Conservation (phyloP, 2,113 vertebrate genomes). For the Ictidomys tridecemlineatus region DNA sequence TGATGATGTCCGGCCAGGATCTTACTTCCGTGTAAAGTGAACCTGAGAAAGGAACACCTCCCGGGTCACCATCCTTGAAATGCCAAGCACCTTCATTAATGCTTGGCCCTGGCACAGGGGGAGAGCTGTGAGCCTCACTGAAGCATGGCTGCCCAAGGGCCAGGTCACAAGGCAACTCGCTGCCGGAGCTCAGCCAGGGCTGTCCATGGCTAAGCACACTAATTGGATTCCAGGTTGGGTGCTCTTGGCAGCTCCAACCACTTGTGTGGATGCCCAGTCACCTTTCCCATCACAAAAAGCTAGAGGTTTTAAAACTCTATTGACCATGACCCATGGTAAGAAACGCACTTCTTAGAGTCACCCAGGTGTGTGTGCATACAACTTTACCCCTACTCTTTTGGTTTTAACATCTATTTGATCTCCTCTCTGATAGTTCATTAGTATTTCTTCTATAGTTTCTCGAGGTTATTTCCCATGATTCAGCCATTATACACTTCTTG, state of each 20-base stretch:
- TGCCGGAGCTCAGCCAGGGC: background rate
- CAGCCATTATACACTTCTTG: constrained; percentile 39
- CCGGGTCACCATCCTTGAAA: constrained; percentile 12
- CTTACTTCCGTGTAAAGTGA: constrained; percentile 11
- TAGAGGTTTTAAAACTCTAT: background rate
- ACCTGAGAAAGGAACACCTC: constrained; percentile 41
- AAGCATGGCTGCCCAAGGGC: background rate
- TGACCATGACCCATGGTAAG: background rate
- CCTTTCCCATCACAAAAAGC: background rate
- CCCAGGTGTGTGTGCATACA: background rate
- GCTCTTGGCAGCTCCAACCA: background rate
- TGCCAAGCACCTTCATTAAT: constrained; percentile 66
- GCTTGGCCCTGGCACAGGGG: background rate
- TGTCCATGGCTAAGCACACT: background rate
- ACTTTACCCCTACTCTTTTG: background rate
- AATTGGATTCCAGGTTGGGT: background rate
- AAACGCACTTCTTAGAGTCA: background rate
- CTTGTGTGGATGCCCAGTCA: background rate
- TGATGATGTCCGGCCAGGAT: constrained; percentile 28
- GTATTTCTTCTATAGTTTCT: constrained; percentile 66
- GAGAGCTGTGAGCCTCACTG: background rate
- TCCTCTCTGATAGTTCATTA: constrained; percentile 70
- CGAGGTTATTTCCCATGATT: constrained; percentile 55
- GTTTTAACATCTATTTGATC: constrained; percentile 62
- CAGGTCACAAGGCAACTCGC: background rate